phyloP scores from a whole-genome alignment of 2,113 vertebrate species.

The Gobiocypris rarus region DNA sequence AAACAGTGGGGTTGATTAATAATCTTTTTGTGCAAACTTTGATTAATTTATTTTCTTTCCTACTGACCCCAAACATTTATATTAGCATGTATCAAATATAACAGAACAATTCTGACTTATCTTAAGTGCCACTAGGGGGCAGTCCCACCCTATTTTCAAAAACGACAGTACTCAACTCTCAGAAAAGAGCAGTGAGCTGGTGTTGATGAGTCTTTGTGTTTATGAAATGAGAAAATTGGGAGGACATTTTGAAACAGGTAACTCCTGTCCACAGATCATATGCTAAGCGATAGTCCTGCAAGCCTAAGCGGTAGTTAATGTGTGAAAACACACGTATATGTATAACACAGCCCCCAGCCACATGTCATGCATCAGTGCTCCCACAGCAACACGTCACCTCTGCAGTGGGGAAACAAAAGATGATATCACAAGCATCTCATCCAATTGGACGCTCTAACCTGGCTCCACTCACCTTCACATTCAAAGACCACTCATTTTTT shows the following conservation, averaged over 20 bases:
- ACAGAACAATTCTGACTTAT: background rate
- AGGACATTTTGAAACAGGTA: conserved; percentile 52
- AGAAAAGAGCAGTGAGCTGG: conserved; percentile 37
- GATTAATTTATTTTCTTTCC: background rate
- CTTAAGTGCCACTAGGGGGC: conserved; percentile 66
- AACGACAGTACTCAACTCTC: background rate
- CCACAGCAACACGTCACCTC: conserved; percentile 47
- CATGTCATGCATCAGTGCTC: conserved; percentile 44
- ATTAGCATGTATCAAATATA: background rate
- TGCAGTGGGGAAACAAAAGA: conserved; percentile 57
- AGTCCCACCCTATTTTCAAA: conserved; percentile 59
- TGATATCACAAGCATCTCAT: conserved; percentile 43
- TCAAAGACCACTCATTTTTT: background rate
- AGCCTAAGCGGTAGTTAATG: conserved; percentile 23
- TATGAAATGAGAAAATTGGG: conserved; percentile 35
- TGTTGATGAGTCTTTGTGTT: conserved; percentile 53
- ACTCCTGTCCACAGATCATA: background rate
- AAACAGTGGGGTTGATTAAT: no score
- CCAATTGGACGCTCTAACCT: conserved; percentile 37
- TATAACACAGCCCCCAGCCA: conserved; percentile 41
- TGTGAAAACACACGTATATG: conserved; percentile 41
- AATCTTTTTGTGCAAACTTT: background rate
- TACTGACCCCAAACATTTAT: background rate
- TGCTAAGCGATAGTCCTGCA: background rate
- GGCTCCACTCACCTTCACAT: conserved; percentile 29